Base-by-base conservation (phyloP, 2,888 invertebrate species). In the Nomada lathburiana region DNA sequence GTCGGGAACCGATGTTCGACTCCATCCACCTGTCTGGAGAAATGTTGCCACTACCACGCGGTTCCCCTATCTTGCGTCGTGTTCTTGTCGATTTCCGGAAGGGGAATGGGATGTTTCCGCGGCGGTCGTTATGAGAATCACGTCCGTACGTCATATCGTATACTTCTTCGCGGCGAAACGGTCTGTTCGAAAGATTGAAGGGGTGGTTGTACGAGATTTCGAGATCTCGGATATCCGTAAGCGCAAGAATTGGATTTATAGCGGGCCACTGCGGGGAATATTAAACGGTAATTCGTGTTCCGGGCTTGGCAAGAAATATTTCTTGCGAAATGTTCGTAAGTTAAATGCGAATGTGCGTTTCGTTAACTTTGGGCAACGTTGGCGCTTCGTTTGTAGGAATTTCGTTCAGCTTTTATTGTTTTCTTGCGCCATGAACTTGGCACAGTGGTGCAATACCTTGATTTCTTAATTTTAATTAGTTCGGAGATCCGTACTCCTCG, bases 81-180 rank as follows among this genome's bases (percentile, higher is more conserved):
- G 69, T 65, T 76, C 73, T 60, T 59, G 82, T 81, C 69, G 82
- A 81, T 83, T 73, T 70, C 76, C 76, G 59, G 55, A n/a, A 20
- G 42, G 20, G 36, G 59, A 53, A 52, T 20, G 44, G 68, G 63
- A 72, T 60, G 72, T 68, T 72, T 64, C 64, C 68, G 23, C 80
- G 47, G 2, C 26, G 20, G 52, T 55, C 44, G 63, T 52, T 47
- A 11, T 18, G 44, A 20, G 73, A 83, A 76, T 81, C 82, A 76
- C 71, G 72, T 69, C 55, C 47, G 13, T 47, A 47, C 62, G 55
- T 75, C 69, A 36, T 65, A 71, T 71, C 70, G 52, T 57, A 47
- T 62, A 20, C 60, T 70, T 64, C 64, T 42, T n/a, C 10, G n/a
- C 42, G 13, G 20, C 16, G 63, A n/a, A 57, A 64, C 52, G 42